phyloP scores from a whole-genome alignment of 1,140 invertebrate genomes.

The Pseudomyrmex concolor region DNA sequence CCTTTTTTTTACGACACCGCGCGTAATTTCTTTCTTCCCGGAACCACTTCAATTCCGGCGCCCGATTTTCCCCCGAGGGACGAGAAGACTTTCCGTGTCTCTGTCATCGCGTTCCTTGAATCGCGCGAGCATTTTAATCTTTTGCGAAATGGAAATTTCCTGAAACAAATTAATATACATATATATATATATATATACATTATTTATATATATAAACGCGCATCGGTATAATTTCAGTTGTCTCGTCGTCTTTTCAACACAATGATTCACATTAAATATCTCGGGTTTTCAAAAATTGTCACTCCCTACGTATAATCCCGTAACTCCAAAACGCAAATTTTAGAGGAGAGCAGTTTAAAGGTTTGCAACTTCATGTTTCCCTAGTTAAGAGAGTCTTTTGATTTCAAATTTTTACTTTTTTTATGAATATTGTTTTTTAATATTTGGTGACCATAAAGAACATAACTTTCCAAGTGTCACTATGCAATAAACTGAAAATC shows the following conservation, averaged over 20 bases:
- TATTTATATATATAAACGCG: too few species aligned
- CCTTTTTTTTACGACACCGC: background rate
- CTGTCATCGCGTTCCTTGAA: constrained; percentile 35
- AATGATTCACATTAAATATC: constrained; percentile 14
- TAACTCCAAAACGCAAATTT: too few species aligned
- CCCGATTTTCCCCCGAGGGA: too few species aligned
- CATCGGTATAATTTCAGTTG: background rate
- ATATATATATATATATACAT: background rate
- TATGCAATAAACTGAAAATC: too few species aligned
- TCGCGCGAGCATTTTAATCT: constrained; percentile 62
- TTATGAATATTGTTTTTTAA: too few species aligned
- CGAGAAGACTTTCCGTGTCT: background rate
- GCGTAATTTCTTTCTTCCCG: constrained; percentile 23
- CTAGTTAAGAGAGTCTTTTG: too few species aligned
- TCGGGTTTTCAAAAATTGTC: background rate
- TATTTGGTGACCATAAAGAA: too few species aligned
- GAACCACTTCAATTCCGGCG: constrained; percentile 44
- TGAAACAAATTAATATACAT: constrained; percentile 18
- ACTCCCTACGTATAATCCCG: too few species aligned
- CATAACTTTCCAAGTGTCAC: too few species aligned
- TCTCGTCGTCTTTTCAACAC: background rate
- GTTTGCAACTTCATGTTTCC: too few species aligned
- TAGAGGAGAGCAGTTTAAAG: too few species aligned
- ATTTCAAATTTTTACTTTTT: too few species aligned
- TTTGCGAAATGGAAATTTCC: constrained; percentile 21